phyloP scores from a whole-genome alignment of 2,888 invertebrate genomes.

The Punctoribates punctum region DNA sequence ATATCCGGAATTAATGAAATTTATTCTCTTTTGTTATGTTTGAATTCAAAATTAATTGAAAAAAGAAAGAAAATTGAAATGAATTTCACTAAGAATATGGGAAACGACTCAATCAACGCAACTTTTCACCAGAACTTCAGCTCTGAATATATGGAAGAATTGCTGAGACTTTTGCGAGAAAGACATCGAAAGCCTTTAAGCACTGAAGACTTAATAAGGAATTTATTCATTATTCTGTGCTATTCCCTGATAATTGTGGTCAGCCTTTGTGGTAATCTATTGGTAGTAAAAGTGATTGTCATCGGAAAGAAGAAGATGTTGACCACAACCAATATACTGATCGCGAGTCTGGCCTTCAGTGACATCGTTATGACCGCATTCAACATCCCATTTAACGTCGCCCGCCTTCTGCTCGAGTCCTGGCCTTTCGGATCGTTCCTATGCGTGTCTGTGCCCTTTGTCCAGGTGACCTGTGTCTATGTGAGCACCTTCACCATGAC shows the following conservation, averaged over 20 bases:
- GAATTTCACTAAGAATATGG: too few relatives aligned
- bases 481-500: constrained; percentile 40
- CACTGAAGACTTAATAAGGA: too few relatives aligned
- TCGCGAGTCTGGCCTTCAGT: constrained; percentile 59
- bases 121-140: too few relatives aligned
- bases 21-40: too few relatives aligned
- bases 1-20: too few relatives aligned
- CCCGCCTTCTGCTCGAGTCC: constrained; percentile 48
- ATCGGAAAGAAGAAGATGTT: constrained; percentile 56
- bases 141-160: too few relatives aligned
- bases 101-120: too few relatives aligned
- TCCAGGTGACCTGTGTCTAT: constrained; percentile 51
- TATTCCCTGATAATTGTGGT: constrained; percentile 57
- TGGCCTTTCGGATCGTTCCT: constrained; percentile 56
- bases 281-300: constrained; percentile 58
- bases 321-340: constrained; percentile 60
- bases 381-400: constrained; percentile 55
- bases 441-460: constrained; percentile 55
- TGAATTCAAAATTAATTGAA: too few relatives aligned
- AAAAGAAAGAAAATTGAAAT: too few relatives aligned
- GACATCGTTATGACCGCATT: constrained; percentile 52
- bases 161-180: too few relatives aligned
- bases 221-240: constrained; percentile 48
- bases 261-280: constrained; percentile 54
- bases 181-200: too few relatives aligned